phyloP scores from a whole-genome alignment of 2,797 vertebrate genomes.

The Onychomys leucogaster region DNA sequence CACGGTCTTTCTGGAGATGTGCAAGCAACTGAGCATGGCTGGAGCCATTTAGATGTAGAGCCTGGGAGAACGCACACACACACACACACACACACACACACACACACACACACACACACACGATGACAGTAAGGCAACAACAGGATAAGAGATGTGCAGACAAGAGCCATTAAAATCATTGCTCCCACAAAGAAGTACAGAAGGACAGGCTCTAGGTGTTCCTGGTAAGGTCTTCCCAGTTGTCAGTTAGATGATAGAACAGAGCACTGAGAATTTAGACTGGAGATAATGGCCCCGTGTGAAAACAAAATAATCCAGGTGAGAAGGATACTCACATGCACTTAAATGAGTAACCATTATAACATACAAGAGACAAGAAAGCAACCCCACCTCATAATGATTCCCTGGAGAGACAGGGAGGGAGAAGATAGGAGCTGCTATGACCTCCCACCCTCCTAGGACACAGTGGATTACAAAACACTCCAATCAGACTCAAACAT shows the following conservation, averaged over 20 bases:
- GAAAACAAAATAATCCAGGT: neutral
- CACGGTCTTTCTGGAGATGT: fast-evolving
- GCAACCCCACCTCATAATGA: neutral
- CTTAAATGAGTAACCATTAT: neutral
- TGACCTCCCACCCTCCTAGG: neutral
- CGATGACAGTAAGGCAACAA: neutral
- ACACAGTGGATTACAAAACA: neutral
- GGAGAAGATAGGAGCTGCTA: neutral
- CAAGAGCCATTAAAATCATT: neutral
- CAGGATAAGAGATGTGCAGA: neutral
- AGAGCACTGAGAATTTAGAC: neutral
- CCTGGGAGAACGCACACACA: too few relatives aligned
- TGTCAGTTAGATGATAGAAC: neutral
- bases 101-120: too few relatives aligned
- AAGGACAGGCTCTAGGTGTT: neutral
- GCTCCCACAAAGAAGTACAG: neutral
- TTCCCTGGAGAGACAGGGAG: neutral
- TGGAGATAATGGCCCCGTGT: neutral
- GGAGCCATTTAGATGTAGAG: too few relatives aligned
- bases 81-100: too few relatives aligned
- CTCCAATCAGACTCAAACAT: neutral
- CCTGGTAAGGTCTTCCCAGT: neutral
- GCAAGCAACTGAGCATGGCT: neutral
- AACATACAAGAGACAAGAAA: neutral
- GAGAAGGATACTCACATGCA: neutral